Conservation (phyloP, 2,888 invertebrate genomes). For the Catocala fraxini region DNA sequence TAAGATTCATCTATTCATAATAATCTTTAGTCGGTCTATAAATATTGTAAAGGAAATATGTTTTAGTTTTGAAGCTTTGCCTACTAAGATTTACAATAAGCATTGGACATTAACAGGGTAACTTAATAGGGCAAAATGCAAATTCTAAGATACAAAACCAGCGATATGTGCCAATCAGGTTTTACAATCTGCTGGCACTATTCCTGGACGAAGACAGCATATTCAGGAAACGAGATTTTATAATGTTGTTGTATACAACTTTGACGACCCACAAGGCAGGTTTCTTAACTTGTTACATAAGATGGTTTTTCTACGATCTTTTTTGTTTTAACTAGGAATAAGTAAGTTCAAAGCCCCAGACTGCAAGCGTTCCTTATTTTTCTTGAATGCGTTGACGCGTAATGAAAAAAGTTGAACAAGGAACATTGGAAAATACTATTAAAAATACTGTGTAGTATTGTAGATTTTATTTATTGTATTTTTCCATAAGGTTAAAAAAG, state of each 20-base stretch:
- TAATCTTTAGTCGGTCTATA: too few species aligned
- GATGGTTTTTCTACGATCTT: conserved; percentile 38
- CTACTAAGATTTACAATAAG: background rate
- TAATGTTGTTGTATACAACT: conserved; percentile 26
- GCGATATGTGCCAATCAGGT: conserved; percentile 5
- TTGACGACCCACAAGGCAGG: conserved; percentile 10
- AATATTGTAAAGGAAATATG: too few species aligned
- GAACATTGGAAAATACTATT: background rate
- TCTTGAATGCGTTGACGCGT: background rate
- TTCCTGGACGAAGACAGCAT: conserved; percentile 4
- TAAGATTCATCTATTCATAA: too few species aligned
- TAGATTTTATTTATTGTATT: too few species aligned
- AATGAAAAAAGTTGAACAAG: background rate
- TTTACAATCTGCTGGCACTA: background rate
- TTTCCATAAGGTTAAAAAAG: too few species aligned
- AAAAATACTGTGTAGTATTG: too few species aligned
- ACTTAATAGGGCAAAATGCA: background rate
- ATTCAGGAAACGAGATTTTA: conserved; percentile 35
- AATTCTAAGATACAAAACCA: conserved; percentile 1
- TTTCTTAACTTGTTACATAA: conserved; percentile 27
- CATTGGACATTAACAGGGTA: background rate
- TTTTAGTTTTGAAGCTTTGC: too few species aligned
- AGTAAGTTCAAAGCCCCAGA: conserved; percentile 1
- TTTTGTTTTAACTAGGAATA: background rate
- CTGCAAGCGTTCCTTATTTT: background rate